phyloP scores from a whole-genome alignment of 1,140 invertebrate species.

The Augochlora pura region DNA sequence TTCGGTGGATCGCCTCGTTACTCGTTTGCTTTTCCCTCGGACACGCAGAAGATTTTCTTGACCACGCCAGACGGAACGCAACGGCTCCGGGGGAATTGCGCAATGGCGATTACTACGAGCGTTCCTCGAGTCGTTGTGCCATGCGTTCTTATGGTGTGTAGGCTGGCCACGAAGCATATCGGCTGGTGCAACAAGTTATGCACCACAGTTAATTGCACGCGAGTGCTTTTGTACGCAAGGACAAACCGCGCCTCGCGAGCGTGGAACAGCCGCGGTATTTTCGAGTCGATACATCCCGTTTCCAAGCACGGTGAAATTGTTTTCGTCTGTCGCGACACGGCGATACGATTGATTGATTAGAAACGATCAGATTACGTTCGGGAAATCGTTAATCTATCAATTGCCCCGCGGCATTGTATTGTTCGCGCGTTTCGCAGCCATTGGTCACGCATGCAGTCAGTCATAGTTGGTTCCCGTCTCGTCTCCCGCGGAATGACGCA shows the following conservation, averaged over 20 bases:
- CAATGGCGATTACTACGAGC: slow-evolving; percentile 15
- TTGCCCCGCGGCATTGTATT: too few relatives aligned
- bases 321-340: not conserved
- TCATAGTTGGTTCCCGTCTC: not conserved
- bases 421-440: too few relatives aligned
- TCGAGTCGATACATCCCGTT: not conserved
- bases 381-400: too few relatives aligned
- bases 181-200: slow-evolving; percentile 52
- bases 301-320: not conserved
- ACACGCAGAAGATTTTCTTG: slow-evolving; percentile 18
- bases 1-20: too few relatives aligned
- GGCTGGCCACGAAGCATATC: slow-evolving; percentile 34
- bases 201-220: slow-evolving; percentile 43
- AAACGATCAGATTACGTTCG: not conserved
- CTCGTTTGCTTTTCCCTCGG: too few relatives aligned
- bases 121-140: slow-evolving; percentile 28
- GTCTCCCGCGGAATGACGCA: not conserved
- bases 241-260: slow-evolving; percentile 53
- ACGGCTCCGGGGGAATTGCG: not conserved
- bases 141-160: slow-evolving; percentile 22
- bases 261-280: not conserved
- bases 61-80: slow-evolving; percentile 4
- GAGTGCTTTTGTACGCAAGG: slow-evolving; percentile 52
- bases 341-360: too few relatives aligned
- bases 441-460: not conserved